phyloP scores from a whole-genome alignment of 92 coral and sea anemone genomes.

The Zoanthus sociatus region DNA sequence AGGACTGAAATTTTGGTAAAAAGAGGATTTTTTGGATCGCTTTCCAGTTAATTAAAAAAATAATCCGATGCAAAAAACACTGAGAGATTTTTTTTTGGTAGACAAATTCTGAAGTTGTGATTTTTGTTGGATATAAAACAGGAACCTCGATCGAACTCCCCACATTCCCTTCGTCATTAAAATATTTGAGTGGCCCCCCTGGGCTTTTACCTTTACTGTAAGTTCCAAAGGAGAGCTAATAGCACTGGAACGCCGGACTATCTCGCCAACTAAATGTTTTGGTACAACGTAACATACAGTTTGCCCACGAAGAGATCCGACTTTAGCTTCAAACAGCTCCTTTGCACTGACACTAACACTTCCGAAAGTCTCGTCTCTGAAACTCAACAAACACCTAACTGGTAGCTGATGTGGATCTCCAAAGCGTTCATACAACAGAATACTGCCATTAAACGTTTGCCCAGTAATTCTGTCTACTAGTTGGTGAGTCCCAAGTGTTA shows the following conservation, averaged over 20 bases:
- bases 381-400: slow-evolving; percentile 67
- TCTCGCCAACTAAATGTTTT: slow-evolving; percentile 45
- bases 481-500: slow-evolving; percentile 69
- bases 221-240: slow-evolving; percentile 67
- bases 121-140: too few species aligned
- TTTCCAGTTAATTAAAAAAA: too few species aligned
- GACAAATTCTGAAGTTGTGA: too few species aligned
- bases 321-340: slow-evolving; percentile 80
- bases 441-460: slow-evolving; percentile 58
- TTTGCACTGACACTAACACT: slow-evolving; percentile 51
- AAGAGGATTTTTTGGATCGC: too few species aligned
- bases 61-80: too few species aligned
- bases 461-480: slow-evolving; percentile 55
- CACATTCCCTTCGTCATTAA: too few species aligned
- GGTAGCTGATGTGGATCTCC: slow-evolving; percentile 62
- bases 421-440: slow-evolving; percentile 70
- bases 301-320: slow-evolving; percentile 73
- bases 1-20: too few species aligned
- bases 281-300: slow-evolving; percentile 89
- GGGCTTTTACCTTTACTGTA: slow-evolving; percentile 55
- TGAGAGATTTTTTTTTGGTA: too few species aligned
- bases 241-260: slow-evolving; percentile 53
- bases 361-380: slow-evolving; percentile 60
- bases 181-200: too few species aligned
- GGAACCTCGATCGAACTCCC: too few species aligned